A percentile compares a stretch with the other conserved stretches of the same genome.
These are phyloP conservation scores for Phrynocephalus vlangalii DNA, from an alignment of 2,797 vertebrate genomes.

Conservation along the genomic window DNA sequence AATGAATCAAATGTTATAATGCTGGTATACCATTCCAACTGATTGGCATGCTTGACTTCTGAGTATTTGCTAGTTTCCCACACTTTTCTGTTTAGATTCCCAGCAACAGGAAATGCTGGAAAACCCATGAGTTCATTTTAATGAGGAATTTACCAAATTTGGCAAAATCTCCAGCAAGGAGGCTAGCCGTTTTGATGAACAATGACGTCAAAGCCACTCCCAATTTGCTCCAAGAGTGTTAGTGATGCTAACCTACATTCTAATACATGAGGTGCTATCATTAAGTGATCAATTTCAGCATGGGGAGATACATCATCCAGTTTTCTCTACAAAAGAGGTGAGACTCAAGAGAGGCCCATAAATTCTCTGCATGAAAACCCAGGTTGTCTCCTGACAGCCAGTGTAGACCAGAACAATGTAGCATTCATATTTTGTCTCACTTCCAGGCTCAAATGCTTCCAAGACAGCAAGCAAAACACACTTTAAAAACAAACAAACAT, in stretches of 20 bases:
- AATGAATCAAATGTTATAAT: neutral
- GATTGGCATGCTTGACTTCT: neutral
- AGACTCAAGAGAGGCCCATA: neutral
- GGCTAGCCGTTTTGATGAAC: neutral
- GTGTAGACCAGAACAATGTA: neutral
- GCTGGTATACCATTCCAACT: neutral
- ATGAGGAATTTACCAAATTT: constrained; percentile 1
- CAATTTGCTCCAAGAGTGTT: neutral
- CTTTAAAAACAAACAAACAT: neutral
- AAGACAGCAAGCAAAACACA: neutral
- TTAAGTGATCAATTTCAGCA: neutral
- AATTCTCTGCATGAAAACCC: neutral
- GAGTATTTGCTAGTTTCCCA: constrained; percentile 22
- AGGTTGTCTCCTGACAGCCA: neutral
- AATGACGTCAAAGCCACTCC: neutral
- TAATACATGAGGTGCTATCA: neutral
- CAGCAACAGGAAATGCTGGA: constrained; percentile 12
- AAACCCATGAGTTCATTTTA: constrained; percentile 1
- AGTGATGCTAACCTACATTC: neutral
- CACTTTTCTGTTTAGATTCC: neutral
- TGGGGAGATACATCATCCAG: neutral
- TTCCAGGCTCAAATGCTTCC: neutral
- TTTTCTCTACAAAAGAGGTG: neutral
- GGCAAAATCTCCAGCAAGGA: neutral
- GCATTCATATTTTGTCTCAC: neutral